Evolutionary conservation across 2,797 vertebrate species (phyloP).

Genomic region (Sebastes kiyomatsui): DNA sequence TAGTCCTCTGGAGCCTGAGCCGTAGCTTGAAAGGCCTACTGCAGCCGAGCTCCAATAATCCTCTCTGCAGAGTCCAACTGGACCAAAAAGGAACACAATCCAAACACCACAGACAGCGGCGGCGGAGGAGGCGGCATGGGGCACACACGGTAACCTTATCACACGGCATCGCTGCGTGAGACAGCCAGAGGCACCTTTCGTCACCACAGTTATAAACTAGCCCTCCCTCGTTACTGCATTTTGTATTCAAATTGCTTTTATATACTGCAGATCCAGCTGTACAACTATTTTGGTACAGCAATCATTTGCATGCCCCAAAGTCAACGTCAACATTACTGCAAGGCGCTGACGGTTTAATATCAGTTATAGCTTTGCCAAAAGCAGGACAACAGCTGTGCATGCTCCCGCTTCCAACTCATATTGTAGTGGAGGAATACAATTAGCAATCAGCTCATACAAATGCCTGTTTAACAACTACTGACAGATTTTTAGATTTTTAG

Average conservation of each 20-base stretch:
- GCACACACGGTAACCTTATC: slow-evolving; percentile 37
- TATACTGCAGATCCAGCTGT: slow-evolving; percentile 20
- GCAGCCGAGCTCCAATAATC: slow-evolving; percentile 67
- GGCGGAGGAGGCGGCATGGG: not conserved
- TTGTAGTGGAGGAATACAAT: slow-evolving; percentile 33
- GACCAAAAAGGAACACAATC: slow-evolving; percentile 60
- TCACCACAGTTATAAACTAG: slow-evolving; percentile 8
- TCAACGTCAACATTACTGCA: slow-evolving; percentile 30
- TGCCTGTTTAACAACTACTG: not conserved
- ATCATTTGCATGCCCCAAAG: slow-evolving; percentile 36
- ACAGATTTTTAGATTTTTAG: not conserved
- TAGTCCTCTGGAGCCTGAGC: slow-evolving; percentile 72
- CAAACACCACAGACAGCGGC: slow-evolving; percentile 38
- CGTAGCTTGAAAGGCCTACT: slow-evolving; percentile 67
- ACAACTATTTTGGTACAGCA: slow-evolving; percentile 9
- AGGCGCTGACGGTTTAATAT: slow-evolving; percentile 27
- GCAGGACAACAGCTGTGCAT: slow-evolving; percentile 40
- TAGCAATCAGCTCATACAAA: slow-evolving; percentile 22
- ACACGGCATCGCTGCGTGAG: slow-evolving; percentile 20
- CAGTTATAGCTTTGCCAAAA: slow-evolving; percentile 34
- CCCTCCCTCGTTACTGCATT: not conserved
- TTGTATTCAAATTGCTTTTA: slow-evolving; percentile 21
- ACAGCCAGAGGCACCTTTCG: slow-evolving; percentile 11
- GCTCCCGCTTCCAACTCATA: slow-evolving; percentile 14
- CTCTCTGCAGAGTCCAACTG: slow-evolving; percentile 60